phyloP scores from a whole-genome alignment of 92 coral and sea anemone genomes.

The Desmophyllum pertusum region DNA sequence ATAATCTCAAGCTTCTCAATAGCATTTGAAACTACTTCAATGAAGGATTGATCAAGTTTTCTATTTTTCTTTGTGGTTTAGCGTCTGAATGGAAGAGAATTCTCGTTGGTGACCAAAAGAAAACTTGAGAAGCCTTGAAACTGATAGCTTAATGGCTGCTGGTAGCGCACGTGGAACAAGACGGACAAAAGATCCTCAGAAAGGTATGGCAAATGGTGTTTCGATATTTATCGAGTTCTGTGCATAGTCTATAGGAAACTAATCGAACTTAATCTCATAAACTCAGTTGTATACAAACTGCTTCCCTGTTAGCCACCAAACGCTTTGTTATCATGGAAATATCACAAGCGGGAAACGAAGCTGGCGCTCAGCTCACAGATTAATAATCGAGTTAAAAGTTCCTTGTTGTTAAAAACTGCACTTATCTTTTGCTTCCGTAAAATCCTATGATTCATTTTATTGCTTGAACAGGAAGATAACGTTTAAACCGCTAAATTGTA shows the following conservation, averaged over 20 bases:
- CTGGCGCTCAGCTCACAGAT: neutral
- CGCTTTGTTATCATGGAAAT: neutral
- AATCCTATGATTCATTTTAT: neutral
- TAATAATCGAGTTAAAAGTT: neutral
- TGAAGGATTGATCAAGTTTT: neutral
- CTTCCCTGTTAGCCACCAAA: constrained; percentile 12
- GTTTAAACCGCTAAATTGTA: neutral
- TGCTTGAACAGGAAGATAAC: neutral
- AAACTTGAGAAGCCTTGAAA: constrained; percentile 32
- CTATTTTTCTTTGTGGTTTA: constrained; percentile 25
- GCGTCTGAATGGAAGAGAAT: constrained; percentile 20
- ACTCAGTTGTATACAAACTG: neutral
- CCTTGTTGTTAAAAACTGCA: constrained; percentile 5
- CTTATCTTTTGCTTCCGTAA: constrained; percentile 1
- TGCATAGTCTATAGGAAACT: neutral
- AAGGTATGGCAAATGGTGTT: constrained; percentile 38
- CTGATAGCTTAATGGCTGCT: constrained; percentile 26
- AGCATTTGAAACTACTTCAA: neutral
- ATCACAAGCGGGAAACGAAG: neutral
- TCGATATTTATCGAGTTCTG: constrained; percentile 4
- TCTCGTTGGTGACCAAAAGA: constrained; percentile 13
- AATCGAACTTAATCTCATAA: constrained; percentile 26
- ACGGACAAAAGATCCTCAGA: constrained; percentile 26
- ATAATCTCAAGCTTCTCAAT: neutral
- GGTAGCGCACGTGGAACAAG: constrained; percentile 16